These are phyloP conservation scores for Myxocyprinus asiaticus DNA, from an alignment of 2,113 vertebrate genomes.

Conservation along the genomic window DNA sequence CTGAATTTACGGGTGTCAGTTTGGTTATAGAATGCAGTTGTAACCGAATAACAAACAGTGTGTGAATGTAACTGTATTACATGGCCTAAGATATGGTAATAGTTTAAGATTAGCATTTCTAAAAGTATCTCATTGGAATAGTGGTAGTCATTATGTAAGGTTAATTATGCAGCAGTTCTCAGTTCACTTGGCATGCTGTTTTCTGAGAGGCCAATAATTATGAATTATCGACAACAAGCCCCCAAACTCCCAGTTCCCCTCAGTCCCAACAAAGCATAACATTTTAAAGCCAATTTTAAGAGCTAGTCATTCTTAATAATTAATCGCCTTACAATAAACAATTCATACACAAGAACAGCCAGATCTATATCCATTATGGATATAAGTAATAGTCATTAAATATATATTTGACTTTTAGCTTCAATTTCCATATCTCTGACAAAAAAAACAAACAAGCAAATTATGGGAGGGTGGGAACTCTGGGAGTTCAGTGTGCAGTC, in stretches of 20 bases:
- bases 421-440: slow-evolving; percentile 50
- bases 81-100: too few relatives aligned
- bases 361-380: slow-evolving; percentile 65
- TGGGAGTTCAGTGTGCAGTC: slow-evolving; percentile 55
- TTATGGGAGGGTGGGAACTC: slow-evolving; percentile 45
- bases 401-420: slow-evolving; percentile 51
- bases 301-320: slow-evolving; percentile 62
- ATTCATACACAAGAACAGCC: slow-evolving; percentile 60
- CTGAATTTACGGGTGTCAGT: too few relatives aligned
- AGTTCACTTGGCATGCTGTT: slow-evolving; percentile 2
- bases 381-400: slow-evolving; percentile 60
- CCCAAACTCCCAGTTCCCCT: slow-evolving; percentile 15
- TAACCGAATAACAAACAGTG: too few relatives aligned
- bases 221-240: slow-evolving; percentile 34
- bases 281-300: slow-evolving; percentile 54
- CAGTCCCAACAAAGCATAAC: slow-evolving; percentile 25
- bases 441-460: slow-evolving; percentile 51
- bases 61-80: too few relatives aligned
- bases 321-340: slow-evolving; percentile 62
- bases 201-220: slow-evolving; percentile 47
- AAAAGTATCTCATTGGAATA: neutral
- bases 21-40: too few relatives aligned
- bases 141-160: neutral
- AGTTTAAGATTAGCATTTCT: too few relatives aligned
- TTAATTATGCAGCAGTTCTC: neutral